Conservation (phyloP, 2,797 vertebrate genomes). For the Anniella stebbinsi region DNA sequence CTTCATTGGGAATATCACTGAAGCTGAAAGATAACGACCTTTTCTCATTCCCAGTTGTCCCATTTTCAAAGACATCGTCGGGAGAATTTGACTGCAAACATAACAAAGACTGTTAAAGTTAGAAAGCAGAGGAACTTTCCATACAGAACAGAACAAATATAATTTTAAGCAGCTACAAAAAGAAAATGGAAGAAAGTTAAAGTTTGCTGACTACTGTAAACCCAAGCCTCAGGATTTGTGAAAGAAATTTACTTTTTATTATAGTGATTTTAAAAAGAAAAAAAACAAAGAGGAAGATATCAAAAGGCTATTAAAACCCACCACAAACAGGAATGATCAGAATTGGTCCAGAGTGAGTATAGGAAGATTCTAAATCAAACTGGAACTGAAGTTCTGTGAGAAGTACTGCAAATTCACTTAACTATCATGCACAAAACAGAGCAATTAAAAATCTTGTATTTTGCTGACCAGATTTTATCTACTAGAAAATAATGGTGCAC, state of each 20-base stretch:
- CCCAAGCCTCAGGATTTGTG: background rate
- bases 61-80: conserved; percentile 91
- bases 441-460: conserved; percentile 54
- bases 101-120: conserved; percentile 19
- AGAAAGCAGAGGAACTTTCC: conserved; percentile 19
- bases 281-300: background rate
- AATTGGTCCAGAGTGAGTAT: background rate
- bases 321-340: conserved; percentile 10
- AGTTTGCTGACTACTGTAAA: background rate
- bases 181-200: conserved; percentile 28
- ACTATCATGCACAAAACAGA: background rate
- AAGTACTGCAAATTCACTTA: background rate
- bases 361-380: background rate
- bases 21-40: conserved; percentile 92
- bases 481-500: background rate
- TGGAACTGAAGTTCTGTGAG: background rate
- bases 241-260: conserved; percentile 9
- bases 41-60: conserved; percentile 84
- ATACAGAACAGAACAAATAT: background rate
- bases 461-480: conserved; percentile 65
- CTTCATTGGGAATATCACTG: conserved; percentile 79
- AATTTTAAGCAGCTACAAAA: background rate
- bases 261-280: background rate
- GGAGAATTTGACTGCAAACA: conserved; percentile 88
- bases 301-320: background rate